phyloP scores from a whole-genome alignment of 2,113 vertebrate genomes.

The Spea multiplicata region DNA sequence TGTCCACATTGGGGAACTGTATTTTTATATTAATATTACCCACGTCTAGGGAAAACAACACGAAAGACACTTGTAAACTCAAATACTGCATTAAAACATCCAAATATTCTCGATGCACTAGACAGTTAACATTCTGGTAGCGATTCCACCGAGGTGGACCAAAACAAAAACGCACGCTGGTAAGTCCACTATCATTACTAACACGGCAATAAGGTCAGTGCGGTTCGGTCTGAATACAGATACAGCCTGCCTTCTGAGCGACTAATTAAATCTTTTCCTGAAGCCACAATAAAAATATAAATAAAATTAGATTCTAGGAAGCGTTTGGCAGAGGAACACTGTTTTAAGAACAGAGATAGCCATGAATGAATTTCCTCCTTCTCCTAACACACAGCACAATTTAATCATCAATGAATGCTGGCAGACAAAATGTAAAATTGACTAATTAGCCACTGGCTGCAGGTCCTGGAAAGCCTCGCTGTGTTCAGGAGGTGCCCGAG shows the following conservation, averaged over 20 bases:
- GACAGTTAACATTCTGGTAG: too few relatives aligned
- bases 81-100: too few relatives aligned
- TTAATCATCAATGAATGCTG: slow-evolving; percentile 55
- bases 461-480: slow-evolving; percentile 46
- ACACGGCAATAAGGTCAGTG: slow-evolving; percentile 2
- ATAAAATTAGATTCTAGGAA: slow-evolving; percentile 52
- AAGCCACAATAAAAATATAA: slow-evolving; percentile 55
- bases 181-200: neutral
- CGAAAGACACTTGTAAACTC: too few relatives aligned
- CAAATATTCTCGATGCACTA: too few relatives aligned
- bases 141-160: neutral
- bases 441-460: slow-evolving; percentile 38
- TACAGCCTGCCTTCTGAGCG: slow-evolving; percentile 45
- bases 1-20: too few relatives aligned
- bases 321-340: slow-evolving; percentile 54
- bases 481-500: slow-evolving; percentile 12
- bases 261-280: slow-evolving; percentile 61
- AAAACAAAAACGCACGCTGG: neutral
- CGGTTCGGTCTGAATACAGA: neutral
- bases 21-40: too few relatives aligned
- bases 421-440: slow-evolving; percentile 41
- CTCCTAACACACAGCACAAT: slow-evolving; percentile 27
- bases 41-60: too few relatives aligned
- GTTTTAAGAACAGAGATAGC: slow-evolving; percentile 31
- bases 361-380: slow-evolving; percentile 54